A percentile compares a stretch with the other conserved stretches of the same genome.
Conservation (phyloP, 2,797 vertebrate genomes). For the Urocyon cinereoargenteus region DNA sequence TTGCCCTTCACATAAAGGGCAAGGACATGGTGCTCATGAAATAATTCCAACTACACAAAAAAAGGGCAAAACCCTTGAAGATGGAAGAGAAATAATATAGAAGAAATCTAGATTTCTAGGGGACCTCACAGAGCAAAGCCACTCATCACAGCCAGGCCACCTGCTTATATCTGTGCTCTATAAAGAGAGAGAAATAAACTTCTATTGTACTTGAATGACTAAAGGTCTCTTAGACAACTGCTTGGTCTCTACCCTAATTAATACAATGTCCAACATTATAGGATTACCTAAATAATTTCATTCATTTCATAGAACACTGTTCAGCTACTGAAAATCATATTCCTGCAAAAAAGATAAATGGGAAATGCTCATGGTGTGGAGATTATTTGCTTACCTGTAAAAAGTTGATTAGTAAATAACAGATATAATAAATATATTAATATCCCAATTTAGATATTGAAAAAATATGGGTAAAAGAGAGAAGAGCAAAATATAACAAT, state of each 20-base stretch:
- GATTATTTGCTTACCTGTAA: not conserved
- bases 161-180: not conserved
- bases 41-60: not conserved
- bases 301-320: not conserved
- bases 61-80: not conserved
- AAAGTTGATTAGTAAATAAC: not conserved
- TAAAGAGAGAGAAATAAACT: not conserved
- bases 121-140: not conserved
- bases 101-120: not conserved
- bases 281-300: not conserved
- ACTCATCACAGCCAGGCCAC: too few species aligned
- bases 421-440: not conserved
- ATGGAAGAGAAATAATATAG: not conserved
- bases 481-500: not conserved
- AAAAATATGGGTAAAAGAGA: not conserved
- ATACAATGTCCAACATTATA: not conserved
- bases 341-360: not conserved
- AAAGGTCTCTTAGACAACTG: not conserved
- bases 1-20: not conserved
- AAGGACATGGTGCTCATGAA: not conserved
- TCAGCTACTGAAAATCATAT: not conserved
- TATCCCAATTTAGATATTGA: not conserved
- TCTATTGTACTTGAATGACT: not conserved
- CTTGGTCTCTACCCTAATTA: not conserved
- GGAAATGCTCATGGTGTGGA: not conserved